Base-by-base conservation (phyloP, 2,888 invertebrate species). In the Orgyia antiqua region DNA sequence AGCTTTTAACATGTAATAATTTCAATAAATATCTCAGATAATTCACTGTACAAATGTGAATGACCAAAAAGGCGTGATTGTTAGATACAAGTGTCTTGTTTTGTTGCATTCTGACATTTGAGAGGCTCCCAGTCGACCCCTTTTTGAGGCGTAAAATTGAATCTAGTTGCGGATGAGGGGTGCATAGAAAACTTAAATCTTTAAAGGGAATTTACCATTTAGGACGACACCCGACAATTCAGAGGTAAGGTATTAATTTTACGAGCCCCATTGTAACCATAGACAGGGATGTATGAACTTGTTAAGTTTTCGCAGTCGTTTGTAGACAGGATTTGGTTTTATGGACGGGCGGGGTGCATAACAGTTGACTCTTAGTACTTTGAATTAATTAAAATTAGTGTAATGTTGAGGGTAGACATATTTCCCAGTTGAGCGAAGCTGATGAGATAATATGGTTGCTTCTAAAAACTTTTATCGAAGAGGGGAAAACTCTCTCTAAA, bases 111-210 rank as follows among this genome's bases (percentile, higher is more conserved):
- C 65, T 79, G 80, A 78, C 76, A 65, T 80, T 78, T 74, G 74
- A 79, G 72, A 62, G 71, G 69, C 63, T 54, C 76, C 64, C 67
- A 71, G 54, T 61, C 65, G 68, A 74, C 73, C 82, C 80, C 76
- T 79, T 82, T 80, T 71, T 66, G 64, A 71, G 79, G 80, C 79
- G 83, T 83, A 77, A 84, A 84, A 86, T 86, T 86, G 84, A 86
- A 86, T 86, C 83, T 77, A 84, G 84, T 83, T 83, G 77, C 72
- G 78, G 79, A 60, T 57, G 68, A 65, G 76, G 82, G 83, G 80
- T 68, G 73, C 58, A 65, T 58, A 57, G 75, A 69, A 78, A 82
- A 82, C 82, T 86, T 80, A 84, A 84, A 84, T 83, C 84, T 86
- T 84, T 84, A 73, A 74, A 76, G 68, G 75, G 68, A 67, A 76